phyloP scores from a whole-genome alignment of 2,888 invertebrate genomes.

The Euplexia lucipara region DNA sequence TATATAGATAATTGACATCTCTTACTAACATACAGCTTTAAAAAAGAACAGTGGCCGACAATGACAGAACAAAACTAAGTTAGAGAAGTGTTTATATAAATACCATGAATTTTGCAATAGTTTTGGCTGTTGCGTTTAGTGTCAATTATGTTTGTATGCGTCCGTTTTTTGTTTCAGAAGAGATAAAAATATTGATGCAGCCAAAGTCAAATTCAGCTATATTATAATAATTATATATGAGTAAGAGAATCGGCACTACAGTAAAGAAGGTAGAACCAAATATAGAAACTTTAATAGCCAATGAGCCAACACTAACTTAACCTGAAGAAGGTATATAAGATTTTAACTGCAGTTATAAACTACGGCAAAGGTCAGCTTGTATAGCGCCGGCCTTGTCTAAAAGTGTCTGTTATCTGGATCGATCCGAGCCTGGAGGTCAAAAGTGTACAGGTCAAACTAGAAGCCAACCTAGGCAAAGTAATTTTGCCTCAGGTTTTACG shows the following conservation, averaged over 20 bases:
- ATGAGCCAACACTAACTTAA: conserved; percentile 8
- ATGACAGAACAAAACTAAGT: too few relatives aligned
- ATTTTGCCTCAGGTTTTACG: too few relatives aligned
- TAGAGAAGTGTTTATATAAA: too few relatives aligned
- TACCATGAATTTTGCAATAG: too few relatives aligned
- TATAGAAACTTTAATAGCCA: background rate
- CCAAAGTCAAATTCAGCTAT: background rate
- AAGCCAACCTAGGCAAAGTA: background rate
- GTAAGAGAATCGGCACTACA: background rate
- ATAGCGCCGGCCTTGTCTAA: conserved; percentile 33
- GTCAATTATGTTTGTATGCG: too few relatives aligned
- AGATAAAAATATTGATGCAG: background rate
- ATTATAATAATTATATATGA: background rate
- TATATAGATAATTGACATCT: too few relatives aligned
- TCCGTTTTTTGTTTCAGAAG: too few relatives aligned
- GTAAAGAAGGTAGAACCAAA: background rate
- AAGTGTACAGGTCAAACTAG: conserved; percentile 22
- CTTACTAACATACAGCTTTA: too few relatives aligned
- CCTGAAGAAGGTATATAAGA: conserved; percentile 27
- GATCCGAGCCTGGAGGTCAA: conserved; percentile 50
- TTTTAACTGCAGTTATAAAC: conserved; percentile 49
- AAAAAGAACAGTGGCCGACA: too few relatives aligned
- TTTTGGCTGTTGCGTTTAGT: too few relatives aligned
- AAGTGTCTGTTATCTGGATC: conserved; percentile 49
- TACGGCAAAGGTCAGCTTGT: conserved; percentile 36